phyloP scores from a whole-genome alignment of 2,888 invertebrate genomes.

The Zygaena filipendulae region DNA sequence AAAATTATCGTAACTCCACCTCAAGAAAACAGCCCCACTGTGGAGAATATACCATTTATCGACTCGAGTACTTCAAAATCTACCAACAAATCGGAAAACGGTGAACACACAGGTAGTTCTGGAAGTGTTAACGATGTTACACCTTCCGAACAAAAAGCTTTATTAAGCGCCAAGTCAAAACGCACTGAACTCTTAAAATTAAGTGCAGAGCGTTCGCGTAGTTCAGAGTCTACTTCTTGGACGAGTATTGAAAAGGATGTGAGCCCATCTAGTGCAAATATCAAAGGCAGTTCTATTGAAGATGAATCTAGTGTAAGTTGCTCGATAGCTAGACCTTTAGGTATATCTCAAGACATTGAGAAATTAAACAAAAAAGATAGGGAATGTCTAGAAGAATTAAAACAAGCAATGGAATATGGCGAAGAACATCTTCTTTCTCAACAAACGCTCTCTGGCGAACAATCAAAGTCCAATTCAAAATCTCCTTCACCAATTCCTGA shows the following conservation, averaged over 20 bases:
- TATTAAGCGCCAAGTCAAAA: constrained; percentile 57
- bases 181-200: constrained; percentile 70
- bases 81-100: constrained; percentile 46
- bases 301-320: constrained; percentile 82
- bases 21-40: constrained; percentile 69
- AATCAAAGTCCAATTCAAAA: constrained; percentile 57
- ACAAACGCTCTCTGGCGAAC: constrained; percentile 53
- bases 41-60: constrained; percentile 62
- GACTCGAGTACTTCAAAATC: constrained; percentile 50
- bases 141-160: constrained; percentile 43
- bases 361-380: constrained; percentile 73
- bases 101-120: constrained; percentile 52
- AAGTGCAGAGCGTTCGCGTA: constrained; percentile 79
- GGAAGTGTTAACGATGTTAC: constrained; percentile 51
- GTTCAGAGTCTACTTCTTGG: constrained; percentile 84
- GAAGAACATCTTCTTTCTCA: constrained; percentile 57
- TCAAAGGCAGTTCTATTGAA: constrained; percentile 74
- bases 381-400: constrained; percentile 69
- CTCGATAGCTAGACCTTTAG: constrained; percentile 81
- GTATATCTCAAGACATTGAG: constrained; percentile 79
- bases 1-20: constrained; percentile 72
- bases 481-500: constrained; percentile 49
- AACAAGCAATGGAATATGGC: constrained; percentile 68
- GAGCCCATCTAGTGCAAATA: constrained; percentile 70
- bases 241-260: constrained; percentile 80